Evolutionary conservation across 1,140 invertebrate species (phyloP).

Genomic region (Drosophila pachea): DNA sequence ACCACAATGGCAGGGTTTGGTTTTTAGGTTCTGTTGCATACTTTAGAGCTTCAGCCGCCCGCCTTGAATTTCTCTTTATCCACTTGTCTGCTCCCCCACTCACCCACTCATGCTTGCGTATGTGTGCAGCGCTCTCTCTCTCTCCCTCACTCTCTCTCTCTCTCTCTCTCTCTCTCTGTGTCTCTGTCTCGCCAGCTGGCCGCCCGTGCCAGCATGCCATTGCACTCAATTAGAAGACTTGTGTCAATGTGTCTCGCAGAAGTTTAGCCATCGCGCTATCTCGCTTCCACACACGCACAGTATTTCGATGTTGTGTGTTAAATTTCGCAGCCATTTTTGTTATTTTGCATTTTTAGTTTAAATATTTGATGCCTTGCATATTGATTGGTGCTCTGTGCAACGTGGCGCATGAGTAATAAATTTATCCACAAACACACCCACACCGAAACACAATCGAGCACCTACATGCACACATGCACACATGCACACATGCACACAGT

Average conservation of each 20-base stretch:
- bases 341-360: slow-evolving; percentile 75
- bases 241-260: slow-evolving; percentile 50
- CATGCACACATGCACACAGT: neutral
- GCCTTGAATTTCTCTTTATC: slow-evolving; percentile 49
- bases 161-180: slow-evolving; percentile 29
- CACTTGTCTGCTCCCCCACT: slow-evolving; percentile 33
- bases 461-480: slow-evolving; percentile 7
- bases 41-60: slow-evolving; percentile 34
- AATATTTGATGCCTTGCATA: slow-evolving; percentile 75
- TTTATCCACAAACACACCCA: slow-evolving; percentile 31
- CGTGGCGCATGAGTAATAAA: slow-evolving; percentile 75
- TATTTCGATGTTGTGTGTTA: slow-evolving; percentile 42
- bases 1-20: slow-evolving; percentile 49
- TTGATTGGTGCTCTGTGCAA: slow-evolving; percentile 73
- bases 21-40: slow-evolving; percentile 43
- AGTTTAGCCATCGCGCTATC: slow-evolving; percentile 24
- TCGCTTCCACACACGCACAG: slow-evolving; percentile 7
- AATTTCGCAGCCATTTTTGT: slow-evolving; percentile 74
- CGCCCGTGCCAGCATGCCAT: slow-evolving; percentile 40
- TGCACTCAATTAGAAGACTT: slow-evolving; percentile 76
- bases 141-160: slow-evolving; percentile 25
- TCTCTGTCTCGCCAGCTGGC: slow-evolving; percentile 28
- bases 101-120: slow-evolving; percentile 5
- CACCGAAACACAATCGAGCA: neutral
- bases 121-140: slow-evolving; percentile 29